Base-by-base conservation (phyloP, 2,888 invertebrate genomes). In the Drosophila niveifrons region DNA sequence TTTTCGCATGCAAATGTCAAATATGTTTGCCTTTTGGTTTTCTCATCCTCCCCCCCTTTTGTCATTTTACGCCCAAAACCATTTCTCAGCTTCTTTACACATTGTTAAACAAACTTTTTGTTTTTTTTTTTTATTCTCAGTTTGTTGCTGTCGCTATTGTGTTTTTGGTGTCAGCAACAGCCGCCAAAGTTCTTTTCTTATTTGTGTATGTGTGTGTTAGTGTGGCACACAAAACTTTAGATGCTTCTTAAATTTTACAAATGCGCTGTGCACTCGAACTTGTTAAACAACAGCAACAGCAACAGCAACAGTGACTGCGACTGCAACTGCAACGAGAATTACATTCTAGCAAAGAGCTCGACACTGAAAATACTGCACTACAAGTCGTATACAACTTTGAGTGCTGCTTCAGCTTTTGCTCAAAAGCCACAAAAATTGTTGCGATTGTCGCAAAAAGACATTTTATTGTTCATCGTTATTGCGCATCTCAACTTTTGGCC, bases 1-100 rank as follows among this genome's bases (percentile, higher is more conserved):
- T 87, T 84, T 82, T 76, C 73, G 78, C 80, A 85, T 87, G 85
- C 80, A 85, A 87, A 85, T 85, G 82, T 78, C 86, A 83, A 86
- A 83, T 86, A 76, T 84, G 73, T 87, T 83, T 87, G 75, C 74
- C 53, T 57, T 71, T 62, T 53, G 65, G 64, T 78, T 66, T 41
- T 29, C 61, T 23, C 18, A 52, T 44, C 41, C 18, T 3, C 17
- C 39, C 29, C n/a, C 36, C 36, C 8, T 3, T 47, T 36, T 23
- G 47, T 43, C 76, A 62, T 63, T 64, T 66, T 47, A 48, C 55
- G 52, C 47, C 59, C 61, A 34, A 52, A 63, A 63, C 70, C 70
- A 66, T 63, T 63, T 63, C 72, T 68, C 59, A 71, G 77, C 74
- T 66, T 58, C 71, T 80, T 81, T 72, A 70, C 81, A 83, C 77